Percentiles rank a stretch among this genome's conserved stretches.
phyloP scores from a whole-genome alignment of 2,888 invertebrate genomes.

The Tipula helvola region DNA sequence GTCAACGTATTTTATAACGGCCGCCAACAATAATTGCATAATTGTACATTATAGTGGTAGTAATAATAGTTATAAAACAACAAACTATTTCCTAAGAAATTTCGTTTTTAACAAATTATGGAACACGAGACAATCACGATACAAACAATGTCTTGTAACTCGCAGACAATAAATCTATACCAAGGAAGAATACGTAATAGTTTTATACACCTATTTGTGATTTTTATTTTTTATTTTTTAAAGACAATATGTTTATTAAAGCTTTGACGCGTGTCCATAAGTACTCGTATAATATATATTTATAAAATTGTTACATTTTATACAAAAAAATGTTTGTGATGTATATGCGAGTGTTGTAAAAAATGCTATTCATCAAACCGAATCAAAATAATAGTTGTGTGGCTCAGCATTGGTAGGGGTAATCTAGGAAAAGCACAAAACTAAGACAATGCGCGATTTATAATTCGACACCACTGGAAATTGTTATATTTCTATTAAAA shows the following conservation, averaged over 20 bases:
- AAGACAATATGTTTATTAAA: neutral
- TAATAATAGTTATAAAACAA: neutral
- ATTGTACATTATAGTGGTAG: neutral
- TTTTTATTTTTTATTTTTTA: neutral
- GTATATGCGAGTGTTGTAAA: neutral
- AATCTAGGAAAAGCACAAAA: neutral
- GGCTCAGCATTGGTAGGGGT: neutral
- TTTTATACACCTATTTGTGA: neutral
- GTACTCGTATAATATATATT: neutral
- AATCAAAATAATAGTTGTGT: neutral
- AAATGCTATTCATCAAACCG: neutral
- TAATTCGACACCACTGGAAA: neutral
- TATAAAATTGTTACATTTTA: neutral
- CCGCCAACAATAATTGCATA: neutral
- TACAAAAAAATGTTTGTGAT: neutral
- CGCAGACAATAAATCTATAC: neutral
- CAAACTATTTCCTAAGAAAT: neutral
- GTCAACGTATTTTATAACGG: neutral
- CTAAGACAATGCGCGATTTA: neutral
- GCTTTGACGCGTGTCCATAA: neutral
- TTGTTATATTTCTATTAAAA: slow-evolving; percentile 4
- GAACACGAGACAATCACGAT: neutral
- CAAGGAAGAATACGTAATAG: neutral
- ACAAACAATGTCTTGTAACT: neutral
- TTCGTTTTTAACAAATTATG: neutral